Percentiles rank a stretch among this genome's conserved stretches.
These are phyloP conservation scores for Pteromalus puparum DNA, from an alignment of 1,140 invertebrate species.

Conservation along the genomic window DNA sequence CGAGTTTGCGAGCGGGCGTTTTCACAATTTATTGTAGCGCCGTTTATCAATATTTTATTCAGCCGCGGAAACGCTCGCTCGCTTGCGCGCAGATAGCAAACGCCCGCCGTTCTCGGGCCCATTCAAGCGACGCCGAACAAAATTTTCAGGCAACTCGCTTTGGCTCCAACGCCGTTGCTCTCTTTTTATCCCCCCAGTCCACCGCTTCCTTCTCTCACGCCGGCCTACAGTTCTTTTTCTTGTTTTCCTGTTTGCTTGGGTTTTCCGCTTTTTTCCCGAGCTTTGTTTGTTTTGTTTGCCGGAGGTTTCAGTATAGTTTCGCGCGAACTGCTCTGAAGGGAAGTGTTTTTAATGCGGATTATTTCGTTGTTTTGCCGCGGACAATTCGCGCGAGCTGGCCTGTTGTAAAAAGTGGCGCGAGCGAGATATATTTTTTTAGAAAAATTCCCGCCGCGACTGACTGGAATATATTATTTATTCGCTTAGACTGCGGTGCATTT, in stretches of 20 bases:
- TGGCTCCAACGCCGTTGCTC: background rate
- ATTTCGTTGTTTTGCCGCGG: constrained; percentile 21
- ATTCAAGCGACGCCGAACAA: constrained; percentile 40
- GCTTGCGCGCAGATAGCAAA: constrained; percentile 17
- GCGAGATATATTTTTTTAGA: background rate
- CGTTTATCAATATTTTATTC: constrained; percentile 55
- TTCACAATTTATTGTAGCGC: constrained; percentile 48
- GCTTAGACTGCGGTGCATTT: background rate
- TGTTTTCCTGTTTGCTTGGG: background rate
- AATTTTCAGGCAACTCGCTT: constrained; percentile 42
- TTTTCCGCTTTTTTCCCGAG: background rate
- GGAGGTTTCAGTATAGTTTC: background rate
- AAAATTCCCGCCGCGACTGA: background rate
- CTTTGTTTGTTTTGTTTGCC: background rate
- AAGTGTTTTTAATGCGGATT: constrained; percentile 37
- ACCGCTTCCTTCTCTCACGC: background rate
- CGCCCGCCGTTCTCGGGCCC: background rate
- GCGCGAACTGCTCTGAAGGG: background rate
- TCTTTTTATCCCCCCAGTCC: background rate
- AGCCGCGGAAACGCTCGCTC: constrained; percentile 34
- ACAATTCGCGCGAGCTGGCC: background rate
- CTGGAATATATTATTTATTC: constrained; percentile 2
- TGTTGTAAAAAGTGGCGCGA: background rate
- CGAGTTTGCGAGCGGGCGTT: constrained; percentile 7
- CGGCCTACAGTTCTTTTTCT: background rate